A percentile compares a stretch with the other conserved stretches of the same genome.
Conservation (phyloP, 2,888 invertebrate genomes). For the Agonopterix heracliana region DNA sequence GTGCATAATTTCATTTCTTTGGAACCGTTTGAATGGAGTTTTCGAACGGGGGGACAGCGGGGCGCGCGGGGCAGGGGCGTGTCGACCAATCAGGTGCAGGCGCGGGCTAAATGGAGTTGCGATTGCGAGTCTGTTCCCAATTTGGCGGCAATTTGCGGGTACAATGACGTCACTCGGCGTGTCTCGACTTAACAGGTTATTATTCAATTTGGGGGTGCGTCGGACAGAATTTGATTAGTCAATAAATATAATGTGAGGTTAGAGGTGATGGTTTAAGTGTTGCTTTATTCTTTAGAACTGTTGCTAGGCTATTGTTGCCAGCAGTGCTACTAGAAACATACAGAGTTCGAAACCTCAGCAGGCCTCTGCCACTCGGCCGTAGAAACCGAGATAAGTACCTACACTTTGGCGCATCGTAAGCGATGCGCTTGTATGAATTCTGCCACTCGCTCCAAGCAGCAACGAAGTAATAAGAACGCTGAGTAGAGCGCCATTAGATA, state of each 20-base stretch:
- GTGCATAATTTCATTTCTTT: constrained; percentile 70
- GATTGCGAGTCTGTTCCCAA: constrained; percentile 61
- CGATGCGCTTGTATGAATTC: too few relatives aligned
- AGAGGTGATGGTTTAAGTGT: constrained; percentile 26
- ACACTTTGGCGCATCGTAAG: too few relatives aligned
- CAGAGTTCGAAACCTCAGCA: too few relatives aligned
- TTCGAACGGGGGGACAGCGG: constrained; percentile 15
- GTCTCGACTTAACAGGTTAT: constrained; percentile 61
- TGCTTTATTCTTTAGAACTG: background rate
- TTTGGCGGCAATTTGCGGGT: constrained; percentile 67
- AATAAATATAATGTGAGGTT: constrained; percentile 56
- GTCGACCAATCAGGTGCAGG: constrained; percentile 70
- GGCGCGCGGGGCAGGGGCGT: constrained; percentile 38
- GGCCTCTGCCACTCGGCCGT: too few relatives aligned
- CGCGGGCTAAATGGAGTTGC: constrained; percentile 58
- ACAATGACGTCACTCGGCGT: constrained; percentile 50
- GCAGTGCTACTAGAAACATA: too few relatives aligned
- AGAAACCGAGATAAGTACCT: too few relatives aligned
- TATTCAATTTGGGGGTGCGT: constrained; percentile 66
- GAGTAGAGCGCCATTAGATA: too few relatives aligned
- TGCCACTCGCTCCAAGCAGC: too few relatives aligned
- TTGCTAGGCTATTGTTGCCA: too few relatives aligned
- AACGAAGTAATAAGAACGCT: too few relatives aligned
- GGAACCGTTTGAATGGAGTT: constrained; percentile 36
- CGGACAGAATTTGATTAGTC: constrained; percentile 66